Conservation (phyloP, 1,140 invertebrate species). For the Dendrolimus kikuchii region DNA sequence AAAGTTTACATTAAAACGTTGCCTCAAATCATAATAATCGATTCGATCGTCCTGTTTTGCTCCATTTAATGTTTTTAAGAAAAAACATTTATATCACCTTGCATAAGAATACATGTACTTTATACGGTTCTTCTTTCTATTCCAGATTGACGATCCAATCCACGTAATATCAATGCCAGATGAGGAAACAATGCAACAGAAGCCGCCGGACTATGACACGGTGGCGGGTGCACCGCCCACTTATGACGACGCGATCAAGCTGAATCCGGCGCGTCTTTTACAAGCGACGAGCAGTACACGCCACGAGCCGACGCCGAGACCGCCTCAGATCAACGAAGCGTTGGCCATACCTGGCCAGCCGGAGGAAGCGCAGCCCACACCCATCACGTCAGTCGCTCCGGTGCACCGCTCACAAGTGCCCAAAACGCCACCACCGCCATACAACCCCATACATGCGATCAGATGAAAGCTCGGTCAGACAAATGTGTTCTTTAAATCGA, state of each 20-base stretch:
- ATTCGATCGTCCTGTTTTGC: no score
- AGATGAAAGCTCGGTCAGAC: constrained; percentile 54
- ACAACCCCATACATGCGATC: constrained; percentile 59
- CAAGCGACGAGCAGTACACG: constrained; percentile 45
- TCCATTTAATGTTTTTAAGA: no score
- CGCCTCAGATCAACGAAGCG: constrained; percentile 14
- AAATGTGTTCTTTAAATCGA: constrained; percentile 57
- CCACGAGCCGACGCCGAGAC: constrained; percentile 15
- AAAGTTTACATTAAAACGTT: no score
- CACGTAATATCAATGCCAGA: constrained; percentile 77
- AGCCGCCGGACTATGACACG: constrained; percentile 82
- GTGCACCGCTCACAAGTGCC: constrained; percentile 48
- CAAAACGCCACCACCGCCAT: constrained; percentile 67
- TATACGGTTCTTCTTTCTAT: constrained; percentile 16
- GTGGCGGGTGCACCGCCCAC: constrained; percentile 79
- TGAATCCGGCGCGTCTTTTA: constrained; percentile 73
- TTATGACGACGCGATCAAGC: constrained; percentile 82
- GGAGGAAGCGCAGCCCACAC: constrained; percentile 24
- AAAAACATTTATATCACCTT: no score
- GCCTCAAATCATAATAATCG: no score
- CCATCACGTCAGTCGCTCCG: constrained; percentile 25
- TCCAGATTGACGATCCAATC: constrained; percentile 77
- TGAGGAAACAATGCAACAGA: constrained; percentile 73
- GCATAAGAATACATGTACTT: no score
- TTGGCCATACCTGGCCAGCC: constrained; percentile 50